These are phyloP conservation scores for Plodia interpunctella DNA, from an alignment of 1,140 invertebrate species.

Conservation along the genomic window DNA sequence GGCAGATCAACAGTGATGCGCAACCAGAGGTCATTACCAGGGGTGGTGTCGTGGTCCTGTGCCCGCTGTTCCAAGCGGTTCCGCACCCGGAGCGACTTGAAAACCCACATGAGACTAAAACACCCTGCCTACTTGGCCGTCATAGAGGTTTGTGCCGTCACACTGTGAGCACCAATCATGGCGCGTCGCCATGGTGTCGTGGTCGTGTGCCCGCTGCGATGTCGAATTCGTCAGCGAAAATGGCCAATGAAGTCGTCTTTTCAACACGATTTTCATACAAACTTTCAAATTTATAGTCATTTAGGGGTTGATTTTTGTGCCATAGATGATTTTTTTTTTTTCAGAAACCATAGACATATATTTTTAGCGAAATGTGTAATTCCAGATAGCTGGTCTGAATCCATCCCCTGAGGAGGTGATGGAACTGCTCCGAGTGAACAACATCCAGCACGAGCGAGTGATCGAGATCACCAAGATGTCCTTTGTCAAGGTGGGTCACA, in stretches of 20 bases:
- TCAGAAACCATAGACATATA: background rate
- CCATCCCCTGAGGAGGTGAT: slow-evolving; percentile 39
- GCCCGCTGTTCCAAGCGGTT: slow-evolving; percentile 56
- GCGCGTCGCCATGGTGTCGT: too few species aligned
- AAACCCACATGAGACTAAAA: slow-evolving; percentile 42
- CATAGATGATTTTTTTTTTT: too few species aligned
- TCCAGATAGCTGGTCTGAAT: slow-evolving; percentile 40
- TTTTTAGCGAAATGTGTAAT: background rate
- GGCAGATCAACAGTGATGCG: slow-evolving; percentile 75
- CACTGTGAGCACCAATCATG: too few species aligned
- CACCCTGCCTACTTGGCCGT: slow-evolving; percentile 43
- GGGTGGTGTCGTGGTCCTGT: slow-evolving; percentile 46
- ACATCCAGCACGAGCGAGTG: slow-evolving; percentile 41
- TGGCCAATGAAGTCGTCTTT: too few species aligned
- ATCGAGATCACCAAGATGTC: slow-evolving; percentile 49
- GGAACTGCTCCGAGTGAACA: slow-evolving; percentile 30
- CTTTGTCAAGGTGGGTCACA: slow-evolving; percentile 41
- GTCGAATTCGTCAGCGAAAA: too few species aligned
- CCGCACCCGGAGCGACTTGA: slow-evolving; percentile 48
- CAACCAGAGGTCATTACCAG: slow-evolving; percentile 69
- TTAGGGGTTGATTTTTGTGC: too few species aligned
- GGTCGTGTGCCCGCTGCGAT: background rate
- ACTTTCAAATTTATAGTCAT: too few species aligned
- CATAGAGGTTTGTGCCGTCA: slow-evolving; percentile 34
- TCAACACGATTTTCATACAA: too few species aligned